Evolutionary conservation across 2,797 vertebrate species (phyloP).

Genomic region (Molossus molossus): DNA sequence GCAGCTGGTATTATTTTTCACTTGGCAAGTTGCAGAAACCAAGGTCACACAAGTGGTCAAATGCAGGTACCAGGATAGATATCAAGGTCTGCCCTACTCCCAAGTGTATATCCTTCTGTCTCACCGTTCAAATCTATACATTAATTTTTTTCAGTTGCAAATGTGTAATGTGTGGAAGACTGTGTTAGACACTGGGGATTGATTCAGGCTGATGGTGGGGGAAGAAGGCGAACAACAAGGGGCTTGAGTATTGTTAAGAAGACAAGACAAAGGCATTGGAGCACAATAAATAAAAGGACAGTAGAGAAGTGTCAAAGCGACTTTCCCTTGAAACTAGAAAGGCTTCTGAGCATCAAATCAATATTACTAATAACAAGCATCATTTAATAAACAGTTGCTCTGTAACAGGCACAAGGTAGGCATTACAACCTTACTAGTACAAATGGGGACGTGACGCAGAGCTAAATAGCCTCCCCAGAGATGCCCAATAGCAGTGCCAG

Average conservation of each 20-base stretch:
- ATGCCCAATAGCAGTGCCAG: not conserved
- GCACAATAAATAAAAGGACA: not conserved
- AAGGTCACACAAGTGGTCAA: not conserved
- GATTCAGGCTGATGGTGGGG: not conserved
- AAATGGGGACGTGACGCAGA: not conserved
- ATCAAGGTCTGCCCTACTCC: not conserved
- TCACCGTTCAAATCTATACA: not conserved
- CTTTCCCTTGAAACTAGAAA: not conserved
- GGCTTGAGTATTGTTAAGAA: not conserved
- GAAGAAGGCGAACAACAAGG: not conserved
- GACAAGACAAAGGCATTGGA: not conserved
- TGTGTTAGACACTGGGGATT: not conserved
- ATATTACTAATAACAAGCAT: conserved; percentile 31
- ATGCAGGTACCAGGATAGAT: not conserved
- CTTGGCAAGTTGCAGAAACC: not conserved
- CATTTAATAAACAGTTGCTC: not conserved
- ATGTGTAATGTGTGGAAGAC: not conserved
- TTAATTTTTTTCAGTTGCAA: not conserved
- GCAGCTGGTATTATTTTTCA: not conserved
- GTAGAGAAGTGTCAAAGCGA: not conserved
- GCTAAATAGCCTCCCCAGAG: not conserved
- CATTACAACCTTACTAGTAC: not conserved
- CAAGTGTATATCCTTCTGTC: not conserved
- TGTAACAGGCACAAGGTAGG: not conserved
- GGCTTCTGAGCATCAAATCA: not conserved